phyloP scores from a whole-genome alignment of 2,888 invertebrate species.

The Machimus atricapillus region DNA sequence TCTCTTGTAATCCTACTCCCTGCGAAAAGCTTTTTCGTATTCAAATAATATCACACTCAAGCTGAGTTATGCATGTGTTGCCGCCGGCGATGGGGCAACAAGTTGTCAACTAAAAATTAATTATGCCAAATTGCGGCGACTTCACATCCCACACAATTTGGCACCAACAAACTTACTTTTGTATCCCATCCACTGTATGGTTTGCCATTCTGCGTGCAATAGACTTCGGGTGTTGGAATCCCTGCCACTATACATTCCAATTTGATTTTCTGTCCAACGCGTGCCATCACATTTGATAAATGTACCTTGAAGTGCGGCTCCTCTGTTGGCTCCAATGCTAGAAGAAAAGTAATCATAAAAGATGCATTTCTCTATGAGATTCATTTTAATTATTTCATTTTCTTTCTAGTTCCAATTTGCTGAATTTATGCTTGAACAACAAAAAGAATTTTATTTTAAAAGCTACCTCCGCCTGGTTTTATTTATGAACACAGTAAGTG shows the following conservation, averaged over 20 bases:
- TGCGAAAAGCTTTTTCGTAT: neutral
- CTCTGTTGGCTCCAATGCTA: conserved; percentile 70
- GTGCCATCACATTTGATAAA: conserved; percentile 74
- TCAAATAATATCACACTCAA: neutral
- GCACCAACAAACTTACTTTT: conserved; percentile 65
- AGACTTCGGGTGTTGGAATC: conserved; percentile 69
- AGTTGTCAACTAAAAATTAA: conserved; percentile 18
- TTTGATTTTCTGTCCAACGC: conserved; percentile 76
- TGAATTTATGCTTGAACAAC: neutral
- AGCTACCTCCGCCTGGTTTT: neutral
- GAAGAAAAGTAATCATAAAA: conserved; percentile 48
- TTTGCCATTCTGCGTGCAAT: conserved; percentile 75
- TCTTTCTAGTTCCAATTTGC: neutral
- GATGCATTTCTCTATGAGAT: neutral
- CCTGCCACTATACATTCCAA: conserved; percentile 74
- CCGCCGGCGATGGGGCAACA: neutral
- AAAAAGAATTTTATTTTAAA: neutral
- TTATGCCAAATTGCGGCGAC: neutral
- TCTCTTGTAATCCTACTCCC: neutral
- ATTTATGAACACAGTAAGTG: neutral
- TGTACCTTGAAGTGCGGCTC: conserved; percentile 69
- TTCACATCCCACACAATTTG: conserved; percentile 14
- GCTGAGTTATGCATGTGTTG: neutral
- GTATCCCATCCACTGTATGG: conserved; percentile 68
- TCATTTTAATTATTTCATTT: neutral